Percentiles rank a stretch among this genome's conserved stretches.
Conservation (phyloP, 2,888 invertebrate species). For the Gasteruption jaculator region DNA sequence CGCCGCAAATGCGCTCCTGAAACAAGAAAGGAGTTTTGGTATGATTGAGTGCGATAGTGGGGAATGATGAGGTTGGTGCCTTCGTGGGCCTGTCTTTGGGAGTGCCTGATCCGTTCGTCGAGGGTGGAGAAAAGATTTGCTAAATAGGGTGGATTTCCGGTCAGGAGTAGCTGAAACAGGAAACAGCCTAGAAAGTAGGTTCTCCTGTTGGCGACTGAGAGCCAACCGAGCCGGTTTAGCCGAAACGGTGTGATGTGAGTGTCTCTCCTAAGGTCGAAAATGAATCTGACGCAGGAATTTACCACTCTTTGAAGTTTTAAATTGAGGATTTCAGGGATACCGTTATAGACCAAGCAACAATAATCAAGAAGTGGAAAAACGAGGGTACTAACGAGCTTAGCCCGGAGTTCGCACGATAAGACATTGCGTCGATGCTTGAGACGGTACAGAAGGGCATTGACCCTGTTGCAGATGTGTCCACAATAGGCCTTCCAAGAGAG, state of each 20-base stretch:
- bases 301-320: background rate
- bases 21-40: too few species aligned
- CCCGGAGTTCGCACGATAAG: background rate
- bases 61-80: too few species aligned
- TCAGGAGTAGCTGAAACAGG: background rate
- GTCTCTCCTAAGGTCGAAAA: background rate
- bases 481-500: too few species aligned
- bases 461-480: background rate
- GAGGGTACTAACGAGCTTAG: background rate
- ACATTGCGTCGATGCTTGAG: background rate
- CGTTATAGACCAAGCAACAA: background rate
- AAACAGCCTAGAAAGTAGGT: background rate
- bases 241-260: background rate
- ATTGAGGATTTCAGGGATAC: background rate
- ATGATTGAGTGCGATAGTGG: too few species aligned
- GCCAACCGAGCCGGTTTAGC: background rate
- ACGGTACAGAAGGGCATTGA: background rate
- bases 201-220: background rate
- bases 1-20: too few species aligned
- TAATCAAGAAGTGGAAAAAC: background rate
- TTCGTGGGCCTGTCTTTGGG: too few species aligned
- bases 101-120: too few species aligned
- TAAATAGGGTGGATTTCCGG: background rate
- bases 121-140: background rate
- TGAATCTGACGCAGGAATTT: background rate